These are phyloP conservation scores for Trichechus manatus DNA, from an alignment of 2,113 vertebrate species.

Conservation along the genomic window DNA sequence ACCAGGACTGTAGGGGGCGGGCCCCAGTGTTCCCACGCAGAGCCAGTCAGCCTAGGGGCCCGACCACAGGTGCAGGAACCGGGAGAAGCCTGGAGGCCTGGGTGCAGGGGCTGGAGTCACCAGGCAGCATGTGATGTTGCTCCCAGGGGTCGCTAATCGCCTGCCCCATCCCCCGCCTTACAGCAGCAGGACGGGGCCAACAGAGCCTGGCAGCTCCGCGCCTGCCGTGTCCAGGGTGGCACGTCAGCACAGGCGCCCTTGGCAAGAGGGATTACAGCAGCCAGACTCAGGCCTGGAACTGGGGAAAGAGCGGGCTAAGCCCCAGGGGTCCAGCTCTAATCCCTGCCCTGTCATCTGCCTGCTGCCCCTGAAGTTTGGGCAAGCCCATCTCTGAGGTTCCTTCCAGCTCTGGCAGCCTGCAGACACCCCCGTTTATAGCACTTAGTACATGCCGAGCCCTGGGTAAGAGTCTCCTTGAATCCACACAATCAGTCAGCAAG, in stretches of 20 bases:
- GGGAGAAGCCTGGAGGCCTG: neutral
- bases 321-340: neutral
- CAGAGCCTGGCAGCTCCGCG: neutral
- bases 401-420: neutral
- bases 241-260: neutral
- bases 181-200: neutral
- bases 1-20: neutral
- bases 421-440: accelerated
- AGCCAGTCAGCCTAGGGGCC: neutral
- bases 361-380: neutral
- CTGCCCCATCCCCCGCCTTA: accelerated
- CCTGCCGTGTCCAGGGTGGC: neutral
- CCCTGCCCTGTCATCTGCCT: neutral
- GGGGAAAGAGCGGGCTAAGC: neutral
- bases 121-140: neutral
- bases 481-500: neutral
- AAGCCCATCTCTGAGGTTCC: neutral
- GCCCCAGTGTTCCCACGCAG: neutral
- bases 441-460: neutral
- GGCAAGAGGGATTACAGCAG: constrained; percentile 16
- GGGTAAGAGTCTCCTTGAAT: neutral
- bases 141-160: neutral
- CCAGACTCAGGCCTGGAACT: neutral
- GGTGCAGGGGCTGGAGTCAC: neutral
- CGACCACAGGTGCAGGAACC: neutral